Percentiles rank a stretch among this genome's conserved stretches.
Conservation (phyloP, 2,113 vertebrate genomes). For the Bufo bufo region DNA sequence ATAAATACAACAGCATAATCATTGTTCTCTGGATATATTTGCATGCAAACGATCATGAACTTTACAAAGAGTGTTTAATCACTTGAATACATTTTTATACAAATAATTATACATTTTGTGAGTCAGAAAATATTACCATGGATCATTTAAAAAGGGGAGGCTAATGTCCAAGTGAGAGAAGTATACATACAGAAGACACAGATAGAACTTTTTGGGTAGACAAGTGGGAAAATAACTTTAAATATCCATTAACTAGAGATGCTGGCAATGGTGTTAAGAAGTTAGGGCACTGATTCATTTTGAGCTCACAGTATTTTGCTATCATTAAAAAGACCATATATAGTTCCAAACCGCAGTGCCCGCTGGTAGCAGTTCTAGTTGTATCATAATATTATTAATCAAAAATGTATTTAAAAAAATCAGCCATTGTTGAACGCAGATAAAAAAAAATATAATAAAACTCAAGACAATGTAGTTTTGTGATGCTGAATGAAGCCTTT, state of each 20-base stretch:
- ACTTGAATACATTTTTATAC: too few relatives aligned
- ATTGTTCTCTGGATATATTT: not conserved
- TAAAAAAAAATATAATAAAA: not conserved
- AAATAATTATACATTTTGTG: too few relatives aligned
- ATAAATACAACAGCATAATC: not conserved
- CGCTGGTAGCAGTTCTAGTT: not conserved
- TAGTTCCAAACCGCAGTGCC: not conserved
- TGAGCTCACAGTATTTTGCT: not conserved
- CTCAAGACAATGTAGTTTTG: not conserved
- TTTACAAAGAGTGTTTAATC: not conserved
- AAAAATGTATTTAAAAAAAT: not conserved
- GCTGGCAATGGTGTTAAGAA: not conserved
- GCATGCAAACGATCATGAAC: not conserved
- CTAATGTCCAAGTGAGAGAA: too few relatives aligned
- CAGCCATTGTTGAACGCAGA: too few relatives aligned
- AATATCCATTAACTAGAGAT: not conserved
- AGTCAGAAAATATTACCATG: too few relatives aligned
- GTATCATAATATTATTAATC: not conserved
- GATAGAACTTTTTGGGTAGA: not conserved
- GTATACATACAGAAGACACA: not conserved
- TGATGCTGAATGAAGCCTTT: not conserved
- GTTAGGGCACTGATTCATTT: not conserved
- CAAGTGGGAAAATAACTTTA: not conserved
- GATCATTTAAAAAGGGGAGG: too few relatives aligned
- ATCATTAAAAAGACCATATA: not conserved